Percentiles rank a stretch among this genome's conserved stretches.
phyloP scores from a whole-genome alignment of 2,113 vertebrate species.

The Regulus satrapa region DNA sequence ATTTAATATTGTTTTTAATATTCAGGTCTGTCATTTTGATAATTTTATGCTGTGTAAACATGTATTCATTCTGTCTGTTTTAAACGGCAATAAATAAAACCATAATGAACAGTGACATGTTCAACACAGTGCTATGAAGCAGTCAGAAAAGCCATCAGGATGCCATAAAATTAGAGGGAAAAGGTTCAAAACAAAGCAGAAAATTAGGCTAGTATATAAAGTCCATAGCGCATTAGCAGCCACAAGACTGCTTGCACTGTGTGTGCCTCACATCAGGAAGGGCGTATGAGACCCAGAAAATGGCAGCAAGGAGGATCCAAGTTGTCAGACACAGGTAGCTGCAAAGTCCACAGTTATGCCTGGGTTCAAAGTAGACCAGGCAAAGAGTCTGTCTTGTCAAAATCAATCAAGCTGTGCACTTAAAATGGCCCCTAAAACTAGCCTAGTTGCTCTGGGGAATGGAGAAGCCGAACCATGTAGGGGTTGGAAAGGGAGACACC shows the following conservation, averaged over 20 bases:
- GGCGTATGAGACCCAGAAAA: neutral
- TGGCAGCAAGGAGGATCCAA: neutral
- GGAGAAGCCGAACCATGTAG: neutral
- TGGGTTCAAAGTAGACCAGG: neutral
- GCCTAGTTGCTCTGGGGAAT: neutral
- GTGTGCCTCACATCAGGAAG: neutral
- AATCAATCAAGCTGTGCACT: neutral
- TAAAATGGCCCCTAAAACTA: neutral
- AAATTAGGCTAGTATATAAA: neutral
- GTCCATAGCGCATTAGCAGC: neutral
- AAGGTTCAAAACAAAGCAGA: neutral
- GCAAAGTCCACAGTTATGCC: neutral
- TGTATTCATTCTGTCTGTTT: neutral
- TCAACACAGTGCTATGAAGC: neutral
- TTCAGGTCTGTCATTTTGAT: neutral
- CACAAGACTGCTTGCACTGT: neutral
- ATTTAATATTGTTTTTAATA: neutral
- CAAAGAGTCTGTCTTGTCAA: neutral
- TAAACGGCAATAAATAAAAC: neutral
- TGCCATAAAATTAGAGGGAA: neutral
- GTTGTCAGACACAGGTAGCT: neutral
- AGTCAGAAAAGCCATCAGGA: neutral
- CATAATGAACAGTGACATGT: neutral
- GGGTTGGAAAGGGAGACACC: neutral
- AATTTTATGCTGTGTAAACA: neutral